These are phyloP conservation scores for Myxocyprinus asiaticus DNA, from an alignment of 2,113 vertebrate genomes.

Conservation along the genomic window DNA sequence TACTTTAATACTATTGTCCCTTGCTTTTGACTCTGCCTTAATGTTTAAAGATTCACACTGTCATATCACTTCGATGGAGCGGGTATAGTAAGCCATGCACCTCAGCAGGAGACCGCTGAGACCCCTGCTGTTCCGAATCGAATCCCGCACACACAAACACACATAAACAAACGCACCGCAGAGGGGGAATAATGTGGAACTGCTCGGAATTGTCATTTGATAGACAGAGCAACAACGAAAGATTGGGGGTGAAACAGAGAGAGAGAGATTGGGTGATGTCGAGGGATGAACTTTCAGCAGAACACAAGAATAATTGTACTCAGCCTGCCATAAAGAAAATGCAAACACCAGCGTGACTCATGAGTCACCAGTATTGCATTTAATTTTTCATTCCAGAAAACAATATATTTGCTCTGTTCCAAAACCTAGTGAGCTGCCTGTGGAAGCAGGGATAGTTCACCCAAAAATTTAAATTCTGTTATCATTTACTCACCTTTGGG, in stretches of 20 bases:
- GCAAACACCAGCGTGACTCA: not conserved
- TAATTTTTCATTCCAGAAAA: no score
- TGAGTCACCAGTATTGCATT: no score
- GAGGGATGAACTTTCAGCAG: not conserved
- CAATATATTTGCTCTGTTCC: no score
- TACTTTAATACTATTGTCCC: slow-evolving; percentile 27
- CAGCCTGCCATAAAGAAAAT: not conserved
- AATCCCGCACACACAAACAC: slow-evolving; percentile 1
- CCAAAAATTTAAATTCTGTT: no score
- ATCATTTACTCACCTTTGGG: no score
- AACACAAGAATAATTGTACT: not conserved
- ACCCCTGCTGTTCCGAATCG: slow-evolving; percentile 32
- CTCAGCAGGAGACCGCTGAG: slow-evolving; percentile 3
- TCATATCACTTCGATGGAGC: not conserved
- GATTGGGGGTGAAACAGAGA: no score
- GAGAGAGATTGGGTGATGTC: not conserved
- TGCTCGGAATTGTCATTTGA: not conserved
- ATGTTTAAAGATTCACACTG: slow-evolving; percentile 23
- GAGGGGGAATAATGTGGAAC: slow-evolving; percentile 18
- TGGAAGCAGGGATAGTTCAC: no score
- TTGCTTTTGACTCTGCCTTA: not conserved
- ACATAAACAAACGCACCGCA: not conserved
- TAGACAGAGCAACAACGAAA: not conserved
- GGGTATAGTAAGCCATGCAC: slow-evolving; percentile 4
- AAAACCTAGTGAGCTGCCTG: no score